A percentile compares a stretch with the other conserved stretches of the same genome.
These are phyloP conservation scores for Leptoteleia sp. DNA, from an alignment of 1,140 invertebrate genomes.

Conservation along the genomic window DNA sequence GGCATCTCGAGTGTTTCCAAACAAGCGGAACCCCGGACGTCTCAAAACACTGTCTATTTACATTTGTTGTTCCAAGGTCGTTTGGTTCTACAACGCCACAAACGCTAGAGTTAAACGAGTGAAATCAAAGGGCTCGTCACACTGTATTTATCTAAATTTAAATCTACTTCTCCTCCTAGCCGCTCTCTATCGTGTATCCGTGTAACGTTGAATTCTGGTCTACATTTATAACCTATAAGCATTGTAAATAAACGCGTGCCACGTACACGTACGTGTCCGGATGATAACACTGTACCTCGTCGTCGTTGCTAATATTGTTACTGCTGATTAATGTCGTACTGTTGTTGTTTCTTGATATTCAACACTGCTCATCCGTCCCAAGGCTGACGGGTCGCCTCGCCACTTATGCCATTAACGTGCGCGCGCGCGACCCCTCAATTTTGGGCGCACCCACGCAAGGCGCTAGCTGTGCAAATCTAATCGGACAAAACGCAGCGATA, in stretches of 20 bases:
- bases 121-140: slow-evolving; percentile 46
- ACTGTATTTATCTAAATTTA: slow-evolving; percentile 61
- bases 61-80: too few species aligned
- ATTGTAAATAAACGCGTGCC: slow-evolving; percentile 56
- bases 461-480: slow-evolving; percentile 42
- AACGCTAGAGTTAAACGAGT: slow-evolving; percentile 17
- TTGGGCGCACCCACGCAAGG: slow-evolving; percentile 13
- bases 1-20: too few species aligned
- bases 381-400: slow-evolving; percentile 1
- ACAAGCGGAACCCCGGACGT: too few species aligned
- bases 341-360: slow-evolving; percentile 80
- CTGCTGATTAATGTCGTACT: slow-evolving; percentile 79
- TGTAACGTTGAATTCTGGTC: slow-evolving; percentile 44
- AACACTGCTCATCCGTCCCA: slow-evolving; percentile 51
- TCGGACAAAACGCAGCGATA: slow-evolving; percentile 34
- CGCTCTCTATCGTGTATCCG: slow-evolving; percentile 31
- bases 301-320: slow-evolving; percentile 72
- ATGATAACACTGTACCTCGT: slow-evolving; percentile 66
- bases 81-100: too few species aligned
- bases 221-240: slow-evolving; percentile 52
- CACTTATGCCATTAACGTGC: background rate
- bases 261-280: slow-evolving; percentile 39
- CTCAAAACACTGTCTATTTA: too few species aligned
- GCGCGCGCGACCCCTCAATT: background rate
- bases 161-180: slow-evolving; percentile 32